Evolutionary conservation across 2,888 invertebrate genomes (phyloP), one percentile per base, ranked within the genome.

Genomic region (Drosophila lutescens): DNA sequence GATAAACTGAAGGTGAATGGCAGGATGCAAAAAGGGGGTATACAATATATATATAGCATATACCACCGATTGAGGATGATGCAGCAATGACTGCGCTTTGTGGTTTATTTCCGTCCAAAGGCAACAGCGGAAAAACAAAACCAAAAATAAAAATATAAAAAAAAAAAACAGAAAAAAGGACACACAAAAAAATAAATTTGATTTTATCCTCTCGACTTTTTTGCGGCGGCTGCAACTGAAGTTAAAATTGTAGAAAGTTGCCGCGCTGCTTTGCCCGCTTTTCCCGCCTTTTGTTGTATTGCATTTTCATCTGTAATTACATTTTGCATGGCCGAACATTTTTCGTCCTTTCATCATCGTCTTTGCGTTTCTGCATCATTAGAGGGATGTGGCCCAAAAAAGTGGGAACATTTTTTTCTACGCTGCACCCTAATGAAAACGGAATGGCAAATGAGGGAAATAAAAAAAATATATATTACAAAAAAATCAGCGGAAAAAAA

Each of bases 201-300:
- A 82, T 82, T 82, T 82, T 68, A 68, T 68, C 54, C 57, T 17
- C 68, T 51, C 46, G 63, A 59, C 36, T 47, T 50, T 68, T 38
- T 68, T 54, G 67, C 66, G 54, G 47, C 72, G 56, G 51, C 71
- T 80, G 88, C 80, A 67, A 65, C 62, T 82, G 86, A 86, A 86
- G 80, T 78, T 86, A 63, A 79, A 82, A 86, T 80, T 82, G 80
- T 86, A 66, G 74, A 82, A 84, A 76, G 78, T 78, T 76, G 58
- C 26, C 17, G 38, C 30, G 77, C 60, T 57, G 61, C 75, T 41
- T 50, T 17, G 34, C 9, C 41, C 43, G 30, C 15, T 56, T 17
- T 23, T 34, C 15, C 26, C 32, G 65, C 79, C 65, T 60, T 87
- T 81, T 85, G 80, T 67, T 81, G 74, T 53, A 71, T 71, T 66